Evolutionary conservation across 2,797 vertebrate species (phyloP).

Genomic region (Liasis olivaceus): DNA sequence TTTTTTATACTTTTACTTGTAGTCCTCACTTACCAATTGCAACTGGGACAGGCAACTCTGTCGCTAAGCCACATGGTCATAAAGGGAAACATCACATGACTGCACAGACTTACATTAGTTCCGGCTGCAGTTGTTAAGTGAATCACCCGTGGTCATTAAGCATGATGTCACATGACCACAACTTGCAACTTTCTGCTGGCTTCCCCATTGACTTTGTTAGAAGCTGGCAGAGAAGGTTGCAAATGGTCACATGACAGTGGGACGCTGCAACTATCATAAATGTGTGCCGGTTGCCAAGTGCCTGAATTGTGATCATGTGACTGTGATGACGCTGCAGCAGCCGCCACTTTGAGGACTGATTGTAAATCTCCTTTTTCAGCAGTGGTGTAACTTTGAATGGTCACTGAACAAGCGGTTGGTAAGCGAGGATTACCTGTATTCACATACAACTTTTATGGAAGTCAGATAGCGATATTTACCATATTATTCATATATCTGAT

Average conservation of each 20-base stretch:
- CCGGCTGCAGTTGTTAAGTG: background rate
- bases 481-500: slow-evolving; percentile 30
- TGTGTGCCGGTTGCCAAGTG: background rate
- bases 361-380: background rate
- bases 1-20: background rate
- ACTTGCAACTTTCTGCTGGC: background rate
- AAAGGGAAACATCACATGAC: background rate
- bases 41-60: background rate
- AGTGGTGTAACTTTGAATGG: background rate
- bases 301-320: background rate
- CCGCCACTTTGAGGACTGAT: background rate
- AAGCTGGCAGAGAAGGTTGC: background rate
- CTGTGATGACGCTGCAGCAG: background rate
- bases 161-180: background rate
- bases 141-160: background rate
- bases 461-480: slow-evolving; percentile 19
- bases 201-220: background rate
- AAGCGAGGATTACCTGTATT: background rate
- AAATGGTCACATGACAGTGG: background rate
- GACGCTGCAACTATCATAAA: background rate
- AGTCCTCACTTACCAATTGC: background rate
- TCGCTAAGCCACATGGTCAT: background rate
- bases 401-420: background rate
- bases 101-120: background rate
- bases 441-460: slow-evolving; percentile 49